Evolutionary conservation across 2,888 invertebrate species (phyloP), one percentile per base, ranked within the genome.

Genomic region (Pseudeuparius sepicola): DNA sequence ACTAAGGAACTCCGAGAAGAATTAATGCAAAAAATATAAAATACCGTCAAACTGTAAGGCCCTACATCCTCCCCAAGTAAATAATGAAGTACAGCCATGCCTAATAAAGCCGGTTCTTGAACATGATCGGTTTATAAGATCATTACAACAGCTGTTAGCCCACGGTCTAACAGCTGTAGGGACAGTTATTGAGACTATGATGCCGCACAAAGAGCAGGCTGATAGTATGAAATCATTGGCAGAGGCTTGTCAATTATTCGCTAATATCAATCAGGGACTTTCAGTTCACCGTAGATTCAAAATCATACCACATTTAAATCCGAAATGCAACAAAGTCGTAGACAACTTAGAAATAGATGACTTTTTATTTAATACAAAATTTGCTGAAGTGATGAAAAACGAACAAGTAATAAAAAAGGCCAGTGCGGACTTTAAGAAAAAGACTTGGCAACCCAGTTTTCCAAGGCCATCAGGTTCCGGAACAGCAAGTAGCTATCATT

Each of bases 211-310:
- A 13, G 27, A 29, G 11, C 23, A 31, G 2, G 12, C 24, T 3
- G 24, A 31, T 3, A 24, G 12, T 15, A 9, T 14, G 13, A 36
- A 23, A 36, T 24, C 15, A 12, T 24, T 31, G 13, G 30, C 15
- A n/a, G 31, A 36, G 11, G 31, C 24, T n/a, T 24, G 30, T 18
- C 36, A 36, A 25, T 18, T 36, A 32, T 25, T 36, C 14, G 15
- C 15, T 4, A 36, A 32, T 14, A 26, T 36, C 10, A 25, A 32
- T 27, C 10, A 36, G 13, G 36, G 18, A 2, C 14, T 36, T 20
- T 36, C 31, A n/a, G 13, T 18, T 31, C 36, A 36, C 26, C 13
- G 36, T 16, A 34, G 16, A 27, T 28, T 14, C 16, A 34, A 34
- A 34, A 34, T 34, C 4, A 34, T 27, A 14, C 16, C 34, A 12